Evolutionary conservation across 1,140 invertebrate species (phyloP).

Genomic region (Monochamus saltuarius): DNA sequence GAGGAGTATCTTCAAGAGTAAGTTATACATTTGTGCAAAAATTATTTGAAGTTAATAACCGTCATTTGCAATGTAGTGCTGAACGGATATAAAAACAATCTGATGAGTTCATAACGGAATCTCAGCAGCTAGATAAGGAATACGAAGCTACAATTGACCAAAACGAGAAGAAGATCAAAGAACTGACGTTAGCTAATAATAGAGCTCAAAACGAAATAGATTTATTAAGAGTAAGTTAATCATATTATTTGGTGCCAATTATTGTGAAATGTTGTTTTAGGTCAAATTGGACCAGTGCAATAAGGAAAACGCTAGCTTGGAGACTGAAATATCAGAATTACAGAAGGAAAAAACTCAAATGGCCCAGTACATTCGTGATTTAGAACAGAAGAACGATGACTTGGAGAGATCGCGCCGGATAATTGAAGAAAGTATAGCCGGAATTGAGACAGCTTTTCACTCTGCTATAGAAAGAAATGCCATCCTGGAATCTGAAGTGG

Average conservation of each 20-base stretch:
- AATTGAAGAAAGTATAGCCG: constrained; percentile 87
- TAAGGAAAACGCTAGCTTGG: constrained; percentile 68
- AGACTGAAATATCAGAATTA: constrained; percentile 74
- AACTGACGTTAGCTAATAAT: constrained; percentile 75
- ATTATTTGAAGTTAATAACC: neutral
- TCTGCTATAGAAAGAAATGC: constrained; percentile 96
- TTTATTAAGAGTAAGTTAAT: constrained; percentile 69
- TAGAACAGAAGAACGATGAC: constrained; percentile 98
- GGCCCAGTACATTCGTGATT: constrained; percentile 83
- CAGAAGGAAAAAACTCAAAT: constrained; percentile 83
- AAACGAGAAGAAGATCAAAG: constrained; percentile 82
- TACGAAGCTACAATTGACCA: constrained; percentile 89
- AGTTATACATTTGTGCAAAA: constrained; percentile 28
- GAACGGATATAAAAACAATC: constrained; percentile 76
- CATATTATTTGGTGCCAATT: constrained; percentile 8
- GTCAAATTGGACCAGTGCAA: constrained; percentile 78
- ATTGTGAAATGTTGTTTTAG: constrained; percentile 53
- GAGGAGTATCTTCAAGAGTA: constrained; percentile 57
- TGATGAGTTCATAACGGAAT: constrained; percentile 90
- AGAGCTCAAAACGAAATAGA: constrained; percentile 85
- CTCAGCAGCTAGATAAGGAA: constrained; percentile 89
- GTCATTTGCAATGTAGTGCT: constrained; percentile 56
- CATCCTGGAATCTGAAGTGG: constrained; percentile 92
- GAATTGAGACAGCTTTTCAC: constrained; percentile 91
- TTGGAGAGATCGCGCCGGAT: constrained; percentile 93